Evolutionary conservation across 2,888 invertebrate species (phyloP), one percentile per base, ranked within the genome.

Genomic region (Heliconius ethilla): DNA sequence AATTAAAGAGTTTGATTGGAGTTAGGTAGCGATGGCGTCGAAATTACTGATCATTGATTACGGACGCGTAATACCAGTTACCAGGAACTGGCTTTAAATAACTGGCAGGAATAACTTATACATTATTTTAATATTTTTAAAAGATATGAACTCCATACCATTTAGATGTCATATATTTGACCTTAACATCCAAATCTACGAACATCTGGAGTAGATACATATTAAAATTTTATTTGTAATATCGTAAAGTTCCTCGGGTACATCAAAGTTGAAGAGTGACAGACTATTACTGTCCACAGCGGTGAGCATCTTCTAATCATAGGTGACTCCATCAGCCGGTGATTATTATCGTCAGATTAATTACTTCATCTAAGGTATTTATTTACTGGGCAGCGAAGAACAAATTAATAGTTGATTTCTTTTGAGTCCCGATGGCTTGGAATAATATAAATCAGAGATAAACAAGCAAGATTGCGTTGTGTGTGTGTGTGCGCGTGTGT

Each of bases 361-460:
- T 92, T 92, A 89, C 91, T 92, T 91, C 91, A 92, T 92, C 90
- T 89, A 88, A 86, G 87, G 87, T 89, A 89, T 89, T 89, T 90
- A 91, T 87, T 83, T 82, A 88, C 88, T 84, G 87, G 86, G 89
- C 87, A 89, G 87, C 86, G 87, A 86, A 84, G 88, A 88, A 92
- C 92, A 91, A 93, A 93, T 93, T 92, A 92, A 92, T 91, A 91
- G 91, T 87, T 87, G 89, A 91, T 89, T 91, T 86, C 85, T 86
- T 92, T 92, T 87, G 89, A 90, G 87, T 85, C 88, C 88, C 87
- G 89, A 92, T 90, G 90, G 89, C 88, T 89, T 87, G 87, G 89
- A 90, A 92, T 92, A 91, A 92, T 92, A 93, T 93, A 93, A 93
- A 93, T 93, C 92, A 91, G 92, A 91, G 92, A 92, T 93, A 92